Percentiles rank a stretch among this genome's conserved stretches.
Evolutionary conservation across 2,888 invertebrate genomes (phyloP).

Genomic region (Eilema sororculum): DNA sequence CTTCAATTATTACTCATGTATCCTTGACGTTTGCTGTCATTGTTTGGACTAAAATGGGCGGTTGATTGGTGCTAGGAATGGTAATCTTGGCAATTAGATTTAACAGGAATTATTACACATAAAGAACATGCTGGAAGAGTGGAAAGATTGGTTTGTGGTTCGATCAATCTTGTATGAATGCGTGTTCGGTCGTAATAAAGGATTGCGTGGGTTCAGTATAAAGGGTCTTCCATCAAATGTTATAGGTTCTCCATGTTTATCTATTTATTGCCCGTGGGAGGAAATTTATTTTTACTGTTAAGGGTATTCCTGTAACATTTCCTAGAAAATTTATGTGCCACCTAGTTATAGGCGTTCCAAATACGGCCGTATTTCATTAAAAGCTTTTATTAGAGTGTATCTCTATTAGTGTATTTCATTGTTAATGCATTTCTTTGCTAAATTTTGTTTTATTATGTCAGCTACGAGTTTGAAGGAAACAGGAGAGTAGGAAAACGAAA

Average conservation of each 20-base stretch:
- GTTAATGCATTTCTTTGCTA: background rate
- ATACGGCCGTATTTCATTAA: background rate
- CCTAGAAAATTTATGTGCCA: background rate
- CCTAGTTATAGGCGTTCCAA: background rate
- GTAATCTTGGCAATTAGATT: constrained; percentile 45
- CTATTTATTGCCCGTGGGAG: constrained; percentile 3
- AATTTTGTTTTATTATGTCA: background rate
- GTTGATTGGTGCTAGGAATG: constrained; percentile 40
- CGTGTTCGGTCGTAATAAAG: background rate
- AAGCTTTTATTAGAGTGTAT: background rate
- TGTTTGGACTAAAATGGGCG: constrained; percentile 54
- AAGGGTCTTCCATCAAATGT: background rate
- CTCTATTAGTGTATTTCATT: background rate
- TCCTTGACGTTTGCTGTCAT: constrained; percentile 53
- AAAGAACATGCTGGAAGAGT: constrained; percentile 18
- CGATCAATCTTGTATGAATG: constrained; percentile 2
- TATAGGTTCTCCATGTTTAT: background rate
- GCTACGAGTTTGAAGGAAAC: too few species aligned
- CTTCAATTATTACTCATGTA: constrained; percentile 47
- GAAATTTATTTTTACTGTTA: background rate
- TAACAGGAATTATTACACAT: constrained; percentile 29
- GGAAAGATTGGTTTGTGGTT: constrained; percentile 15
- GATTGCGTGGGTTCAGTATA: constrained; percentile 10
- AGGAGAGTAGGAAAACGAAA: too few species aligned
- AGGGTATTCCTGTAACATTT: background rate